A percentile compares a stretch with the other conserved stretches of the same genome.
phyloP scores from a whole-genome alignment of 2,797 vertebrate species.

The Gambusia yucatana region DNA sequence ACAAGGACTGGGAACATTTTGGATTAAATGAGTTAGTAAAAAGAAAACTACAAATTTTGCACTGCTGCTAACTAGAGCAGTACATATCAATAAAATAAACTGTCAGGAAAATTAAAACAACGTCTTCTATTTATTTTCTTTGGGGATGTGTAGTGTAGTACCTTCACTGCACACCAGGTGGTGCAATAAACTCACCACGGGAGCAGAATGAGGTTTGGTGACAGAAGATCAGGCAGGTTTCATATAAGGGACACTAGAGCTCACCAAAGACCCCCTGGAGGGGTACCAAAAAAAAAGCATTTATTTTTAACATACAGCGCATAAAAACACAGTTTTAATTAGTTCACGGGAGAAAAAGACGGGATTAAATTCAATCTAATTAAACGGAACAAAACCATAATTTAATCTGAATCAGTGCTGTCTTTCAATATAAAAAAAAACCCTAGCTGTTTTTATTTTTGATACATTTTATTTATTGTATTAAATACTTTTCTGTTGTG shows the following conservation, averaged over 20 bases:
- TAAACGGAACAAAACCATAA: not conserved
- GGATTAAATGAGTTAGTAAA: not conserved
- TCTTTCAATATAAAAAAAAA: not conserved
- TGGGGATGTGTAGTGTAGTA: not conserved
- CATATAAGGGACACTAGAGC: too few relatives aligned
- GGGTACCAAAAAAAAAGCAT: not conserved
- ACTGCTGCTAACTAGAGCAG: not conserved
- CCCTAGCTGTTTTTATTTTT: not conserved
- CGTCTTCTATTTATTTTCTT: not conserved
- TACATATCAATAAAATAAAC: not conserved
- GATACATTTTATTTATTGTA: not conserved
- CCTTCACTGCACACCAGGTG: slow-evolving; percentile 17
- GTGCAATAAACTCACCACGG: not conserved
- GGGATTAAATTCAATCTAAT: not conserved
- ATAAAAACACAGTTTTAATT: not conserved
- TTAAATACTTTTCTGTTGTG: not conserved
- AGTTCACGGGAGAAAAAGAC: not conserved
- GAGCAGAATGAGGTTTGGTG: not conserved
- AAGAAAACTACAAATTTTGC: not conserved
- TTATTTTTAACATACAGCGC: not conserved
- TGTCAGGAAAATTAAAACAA: not conserved
- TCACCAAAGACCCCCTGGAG: too few relatives aligned
- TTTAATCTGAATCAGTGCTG: not conserved
- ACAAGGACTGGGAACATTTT: not conserved
- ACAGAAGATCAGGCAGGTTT: not conserved